Percentiles rank a stretch among this genome's conserved stretches.
phyloP scores from a whole-genome alignment of 2,797 vertebrate species.

The Pipistrellus pipistrellus region DNA sequence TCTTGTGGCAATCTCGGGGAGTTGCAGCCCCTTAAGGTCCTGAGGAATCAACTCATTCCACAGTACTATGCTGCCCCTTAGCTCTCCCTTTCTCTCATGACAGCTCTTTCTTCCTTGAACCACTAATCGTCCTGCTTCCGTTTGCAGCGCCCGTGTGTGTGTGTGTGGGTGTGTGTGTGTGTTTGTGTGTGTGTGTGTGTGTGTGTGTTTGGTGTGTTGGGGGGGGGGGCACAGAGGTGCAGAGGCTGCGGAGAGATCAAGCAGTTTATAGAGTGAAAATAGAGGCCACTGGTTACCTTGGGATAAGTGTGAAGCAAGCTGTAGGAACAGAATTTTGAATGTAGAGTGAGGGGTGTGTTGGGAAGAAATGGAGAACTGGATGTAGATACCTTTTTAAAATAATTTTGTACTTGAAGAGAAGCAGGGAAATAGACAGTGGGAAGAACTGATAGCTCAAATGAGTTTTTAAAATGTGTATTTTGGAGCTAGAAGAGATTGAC shows the following conservation, averaged over 20 bases:
- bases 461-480: background rate
- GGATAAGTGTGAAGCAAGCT: background rate
- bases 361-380: background rate
- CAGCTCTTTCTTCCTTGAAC: background rate
- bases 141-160: background rate
- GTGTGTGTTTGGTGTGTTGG: too few species aligned
- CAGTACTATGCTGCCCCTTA: background rate
- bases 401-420: background rate
- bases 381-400: background rate
- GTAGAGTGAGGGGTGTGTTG: background rate
- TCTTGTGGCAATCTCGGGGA: background rate
- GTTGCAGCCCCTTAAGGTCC: background rate
- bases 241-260: background rate
- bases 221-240: background rate
- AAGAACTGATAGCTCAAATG: background rate
- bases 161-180: too few species aligned
- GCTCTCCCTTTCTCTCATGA: background rate
- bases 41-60: background rate
- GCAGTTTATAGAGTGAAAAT: background rate
- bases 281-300: background rate
- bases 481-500: background rate
- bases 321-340: background rate
- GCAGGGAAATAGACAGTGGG: background rate
- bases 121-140: background rate
- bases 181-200: too few species aligned